These are phyloP conservation scores for Aphis gossypii DNA, from an alignment of 1,140 invertebrate species.

Conservation along the genomic window DNA sequence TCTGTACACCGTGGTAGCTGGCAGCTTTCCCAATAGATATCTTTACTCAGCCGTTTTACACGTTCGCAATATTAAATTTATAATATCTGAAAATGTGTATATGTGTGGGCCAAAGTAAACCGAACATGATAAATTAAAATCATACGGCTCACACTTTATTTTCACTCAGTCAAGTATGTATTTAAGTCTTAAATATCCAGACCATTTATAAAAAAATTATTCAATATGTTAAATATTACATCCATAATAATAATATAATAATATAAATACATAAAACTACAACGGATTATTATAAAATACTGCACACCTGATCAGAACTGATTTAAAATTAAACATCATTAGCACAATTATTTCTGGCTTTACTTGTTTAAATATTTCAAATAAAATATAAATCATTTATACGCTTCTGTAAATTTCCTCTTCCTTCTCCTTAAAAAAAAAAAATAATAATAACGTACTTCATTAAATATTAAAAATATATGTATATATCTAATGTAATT, in stretches of 20 bases:
- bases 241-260: neutral
- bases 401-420: neutral
- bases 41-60: neutral
- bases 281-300: too few species aligned
- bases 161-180: neutral
- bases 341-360: neutral
- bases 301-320: too few species aligned
- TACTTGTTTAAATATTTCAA: neutral
- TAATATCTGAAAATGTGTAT: neutral
- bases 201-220: neutral
- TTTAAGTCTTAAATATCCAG: neutral
- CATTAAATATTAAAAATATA: neutral
- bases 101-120: too few species aligned
- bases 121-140: neutral
- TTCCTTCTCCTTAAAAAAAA: neutral
- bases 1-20: neutral
- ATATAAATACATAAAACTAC: neutral
- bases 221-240: neutral
- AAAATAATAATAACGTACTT: neutral
- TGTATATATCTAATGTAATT: neutral
- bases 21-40: constrained; percentile 24
- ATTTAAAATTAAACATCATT: neutral
- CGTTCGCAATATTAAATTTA: neutral
- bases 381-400: neutral
- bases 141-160: neutral